phyloP scores from a whole-genome alignment of 2,888 invertebrate species.

The Pristionchus arcanus region DNA sequence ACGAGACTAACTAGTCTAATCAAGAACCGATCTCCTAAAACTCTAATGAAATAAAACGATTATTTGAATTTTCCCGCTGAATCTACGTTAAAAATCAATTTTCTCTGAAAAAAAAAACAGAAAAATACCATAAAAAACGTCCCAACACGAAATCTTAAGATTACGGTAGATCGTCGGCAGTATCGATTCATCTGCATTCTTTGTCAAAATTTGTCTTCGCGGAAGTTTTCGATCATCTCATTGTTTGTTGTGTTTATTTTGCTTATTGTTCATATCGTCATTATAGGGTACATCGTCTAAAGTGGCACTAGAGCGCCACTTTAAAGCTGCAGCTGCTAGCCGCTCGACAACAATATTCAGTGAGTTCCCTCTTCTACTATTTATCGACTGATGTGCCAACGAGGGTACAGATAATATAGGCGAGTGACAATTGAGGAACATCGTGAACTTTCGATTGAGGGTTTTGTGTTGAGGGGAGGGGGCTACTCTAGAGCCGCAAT shows the following conservation, averaged over 20 bases:
- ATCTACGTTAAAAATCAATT: background rate
- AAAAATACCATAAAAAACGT: no score
- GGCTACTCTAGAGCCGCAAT: background rate
- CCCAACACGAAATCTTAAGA: background rate
- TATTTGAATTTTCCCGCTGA: background rate
- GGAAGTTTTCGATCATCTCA: background rate
- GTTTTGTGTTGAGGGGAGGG: background rate
- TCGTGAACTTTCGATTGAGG: background rate
- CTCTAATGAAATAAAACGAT: background rate
- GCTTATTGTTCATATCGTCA: background rate
- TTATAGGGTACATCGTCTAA: background rate
- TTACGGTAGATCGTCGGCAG: conserved; percentile 21
- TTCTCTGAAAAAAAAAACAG: no score
- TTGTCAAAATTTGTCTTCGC: background rate
- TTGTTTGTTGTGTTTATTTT: background rate
- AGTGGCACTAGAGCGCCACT: background rate
- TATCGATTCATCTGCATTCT: no score
- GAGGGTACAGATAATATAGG: conserved; percentile 46
- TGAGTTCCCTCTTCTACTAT: conserved; percentile 31
- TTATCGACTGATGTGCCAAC: background rate
- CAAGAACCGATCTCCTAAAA: background rate
- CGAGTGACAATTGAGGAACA: conserved; percentile 48
- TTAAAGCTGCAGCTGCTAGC: background rate
- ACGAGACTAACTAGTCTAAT: background rate
- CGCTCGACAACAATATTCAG: background rate